Conservation (phyloP, 2,888 invertebrate genomes). For the Helleia helle region DNA sequence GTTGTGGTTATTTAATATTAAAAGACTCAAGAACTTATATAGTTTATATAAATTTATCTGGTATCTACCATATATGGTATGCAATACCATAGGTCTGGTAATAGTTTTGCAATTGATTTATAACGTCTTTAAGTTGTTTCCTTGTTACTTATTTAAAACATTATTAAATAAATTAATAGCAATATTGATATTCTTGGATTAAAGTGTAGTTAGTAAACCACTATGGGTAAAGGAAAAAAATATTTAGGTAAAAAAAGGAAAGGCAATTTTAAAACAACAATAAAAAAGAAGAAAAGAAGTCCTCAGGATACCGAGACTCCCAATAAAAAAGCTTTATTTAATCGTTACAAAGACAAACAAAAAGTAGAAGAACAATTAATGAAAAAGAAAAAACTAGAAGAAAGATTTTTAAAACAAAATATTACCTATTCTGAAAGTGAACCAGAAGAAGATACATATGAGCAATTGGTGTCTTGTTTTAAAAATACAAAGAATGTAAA, state of each 20-base stretch:
- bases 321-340: slow-evolving; percentile 62
- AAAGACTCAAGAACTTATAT: too few species aligned
- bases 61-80: too few species aligned
- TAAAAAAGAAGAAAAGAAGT: slow-evolving; percentile 39
- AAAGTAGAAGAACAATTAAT: slow-evolving; percentile 59
- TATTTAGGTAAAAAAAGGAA: slow-evolving; percentile 36
- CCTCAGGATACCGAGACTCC: slow-evolving; percentile 34
- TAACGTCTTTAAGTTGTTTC: too few species aligned
- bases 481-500: slow-evolving; percentile 27
- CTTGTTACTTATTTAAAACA: too few species aligned
- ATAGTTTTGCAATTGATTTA: too few species aligned
- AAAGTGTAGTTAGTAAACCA: too few species aligned
- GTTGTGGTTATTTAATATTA: too few species aligned
- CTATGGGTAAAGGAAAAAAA: slow-evolving; percentile 45
- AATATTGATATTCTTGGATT: too few species aligned
- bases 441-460: slow-evolving; percentile 57
- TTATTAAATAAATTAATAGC: too few species aligned
- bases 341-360: slow-evolving; percentile 63
- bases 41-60: too few species aligned
- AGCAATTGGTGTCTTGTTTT: slow-evolving; percentile 69
- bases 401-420: slow-evolving; percentile 40
- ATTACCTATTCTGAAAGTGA: slow-evolving; percentile 66
- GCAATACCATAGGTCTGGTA: too few species aligned
- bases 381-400: slow-evolving; percentile 52
- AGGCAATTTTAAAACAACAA: slow-evolving; percentile 27